Base-by-base conservation (phyloP, 2,797 vertebrate species). In the Darevskia mixta region DNA sequence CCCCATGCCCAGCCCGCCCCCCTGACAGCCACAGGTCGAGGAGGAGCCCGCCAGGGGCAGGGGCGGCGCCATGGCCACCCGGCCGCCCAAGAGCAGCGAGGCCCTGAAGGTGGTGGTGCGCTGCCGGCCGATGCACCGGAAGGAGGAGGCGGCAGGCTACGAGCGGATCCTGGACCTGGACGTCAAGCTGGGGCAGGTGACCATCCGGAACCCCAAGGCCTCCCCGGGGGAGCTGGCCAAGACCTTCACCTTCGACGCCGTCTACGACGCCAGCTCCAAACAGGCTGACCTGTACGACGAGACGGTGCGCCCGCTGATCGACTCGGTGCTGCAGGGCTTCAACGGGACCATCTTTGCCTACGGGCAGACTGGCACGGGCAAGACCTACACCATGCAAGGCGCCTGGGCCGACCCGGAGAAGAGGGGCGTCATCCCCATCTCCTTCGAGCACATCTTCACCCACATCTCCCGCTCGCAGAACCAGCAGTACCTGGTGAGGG, bases 311-410 rank as follows among this genome's bases (percentile, higher is more conserved):
- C 98, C 99, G 55, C 96, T 99, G 32, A 97, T 99, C 38, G 98
- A 99, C 82, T 98, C 97, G 0, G 98, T 99, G 83, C 96, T 99
- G 85, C 98, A 96, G 7, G 99, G 99, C 27, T 99, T 99, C 95
- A 99, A 99, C 29, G 98, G 98, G 91, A 99, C 99, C 2, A 96
- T 99, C 66, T 98, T 99, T 66, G 99, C 98, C 69, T 99, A 99
- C 1, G 99, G 99, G 0, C 99, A 99, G 94, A 99, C 98, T 0
- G 99, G 99, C 81, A 99, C 99, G 2, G 99, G 99, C 84, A 99
- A 99, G 96, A 99, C 99, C 4, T 98, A 98, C 96, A 99, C 99
- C 92, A 99, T 99, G 99, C 97, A 98, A 90, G 99, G 99, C 3
- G 95, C 96, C n/a, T 97, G 98, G 93, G 96, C 96, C 78, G 98